Conservation (phyloP, 1,140 invertebrate genomes). For the Chymomyza costata region DNA sequence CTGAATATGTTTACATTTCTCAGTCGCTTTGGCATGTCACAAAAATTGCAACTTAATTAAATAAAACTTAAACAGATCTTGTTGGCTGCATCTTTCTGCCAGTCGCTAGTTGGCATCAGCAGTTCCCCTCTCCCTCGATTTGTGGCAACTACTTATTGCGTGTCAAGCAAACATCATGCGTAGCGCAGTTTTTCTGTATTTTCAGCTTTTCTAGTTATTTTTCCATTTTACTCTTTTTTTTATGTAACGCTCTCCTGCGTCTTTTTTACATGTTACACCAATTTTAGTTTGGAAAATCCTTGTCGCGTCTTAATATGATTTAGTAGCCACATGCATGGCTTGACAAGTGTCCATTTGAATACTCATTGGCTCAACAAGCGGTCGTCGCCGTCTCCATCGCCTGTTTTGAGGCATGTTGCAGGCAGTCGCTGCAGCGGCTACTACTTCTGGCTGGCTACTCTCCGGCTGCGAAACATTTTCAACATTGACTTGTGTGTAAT, state of each 20-base stretch:
- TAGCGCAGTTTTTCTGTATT: constrained; percentile 45
- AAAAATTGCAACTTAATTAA: constrained; percentile 66
- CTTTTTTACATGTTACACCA: constrained; percentile 56
- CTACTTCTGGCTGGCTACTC: constrained; percentile 14
- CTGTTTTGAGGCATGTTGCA: not conserved
- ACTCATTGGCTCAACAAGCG: constrained; percentile 73
- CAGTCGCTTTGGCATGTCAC: constrained; percentile 34
- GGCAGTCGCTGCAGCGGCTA: constrained; percentile 19
- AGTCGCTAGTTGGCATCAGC: constrained; percentile 11
- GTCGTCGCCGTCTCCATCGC: not conserved
- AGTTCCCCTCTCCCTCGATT: constrained; percentile 14
- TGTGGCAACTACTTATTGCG: constrained; percentile 55
- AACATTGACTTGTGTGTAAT: constrained; percentile 72
- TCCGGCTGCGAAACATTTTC: constrained; percentile 5
- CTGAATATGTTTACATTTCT: constrained; percentile 36
- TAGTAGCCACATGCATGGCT: constrained; percentile 69
- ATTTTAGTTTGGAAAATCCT: constrained; percentile 67
- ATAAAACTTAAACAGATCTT: constrained; percentile 69
- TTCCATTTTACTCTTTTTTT: too few relatives aligned
- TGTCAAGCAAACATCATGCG: constrained; percentile 74
- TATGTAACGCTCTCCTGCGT: not conserved
- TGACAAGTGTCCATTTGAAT: constrained; percentile 75
- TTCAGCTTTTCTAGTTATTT: not conserved
- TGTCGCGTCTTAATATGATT: constrained; percentile 75
- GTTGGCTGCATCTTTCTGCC: constrained; percentile 19